Base-by-base conservation (phyloP, 1,140 invertebrate genomes). In the Brachionus sp. region DNA sequence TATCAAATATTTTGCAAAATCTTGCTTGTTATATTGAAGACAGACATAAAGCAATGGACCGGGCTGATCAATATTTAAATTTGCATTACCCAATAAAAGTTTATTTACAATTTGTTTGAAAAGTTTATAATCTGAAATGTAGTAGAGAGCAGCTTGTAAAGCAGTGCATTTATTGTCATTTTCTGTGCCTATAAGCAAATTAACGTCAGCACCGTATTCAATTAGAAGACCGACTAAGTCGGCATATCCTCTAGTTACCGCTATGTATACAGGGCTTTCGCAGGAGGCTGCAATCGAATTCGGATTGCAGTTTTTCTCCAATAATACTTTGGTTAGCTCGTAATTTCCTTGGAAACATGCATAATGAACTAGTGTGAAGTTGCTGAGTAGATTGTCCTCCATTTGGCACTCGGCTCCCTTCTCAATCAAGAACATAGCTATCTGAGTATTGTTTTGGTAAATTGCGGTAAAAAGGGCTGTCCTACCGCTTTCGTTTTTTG, bases 261-360 rank as follows among this genome's bases (percentile, higher is more conserved):
- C 94, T 86, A 95, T 92, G 88, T 96, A 94, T 39, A 97, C 88
- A 50, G 95, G 93, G 25, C 95, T 96, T 86, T 82, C 78, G 46
- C 57, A 64, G 4, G 78, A 64, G 13, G 33, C 44, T 29, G 53
- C 53, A 23, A 82, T 82, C 42, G 77, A 35, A 68, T 82, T 82
- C 13, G 57, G 53, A 82, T 82, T 62, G 19, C 53, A 62, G 12
- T 39, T 39, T 25, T 46, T 44, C 19, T 82, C 78, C 9, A 82
- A 16, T 46, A 82, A 64, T 9, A 33, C 50, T 82, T 82, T 82
- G 13, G 64, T 44, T 5, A 82, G 9, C 7, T 25, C 7, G 19
- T 82, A 68, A 33, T 82, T 62, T 19, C 78, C 78, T 33, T 82
- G 57, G 25, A 62, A 64, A 33, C 78, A 82, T 13, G 78, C 78